Base-by-base conservation (phyloP, 2,888 invertebrate genomes). In the Apoda limacodes region DNA sequence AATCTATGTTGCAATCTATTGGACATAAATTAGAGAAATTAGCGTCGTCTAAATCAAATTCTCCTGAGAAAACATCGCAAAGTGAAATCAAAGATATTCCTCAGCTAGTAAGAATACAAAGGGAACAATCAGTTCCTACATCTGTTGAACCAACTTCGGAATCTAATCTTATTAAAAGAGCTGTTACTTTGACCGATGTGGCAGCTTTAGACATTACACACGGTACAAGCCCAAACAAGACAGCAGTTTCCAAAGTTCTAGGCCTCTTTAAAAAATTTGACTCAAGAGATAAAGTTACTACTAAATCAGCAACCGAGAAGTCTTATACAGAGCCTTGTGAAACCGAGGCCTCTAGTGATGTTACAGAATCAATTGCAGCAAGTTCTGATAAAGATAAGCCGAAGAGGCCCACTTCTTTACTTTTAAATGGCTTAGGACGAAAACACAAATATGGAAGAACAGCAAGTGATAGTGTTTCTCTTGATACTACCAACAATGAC, bases 1-100 rank as follows among this genome's bases (percentile, higher is more conserved):
- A 87, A 60, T 76, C 84, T 2, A 82, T 93, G 44, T 69, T 92
- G 22, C 90, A 90, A 53, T 87, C 87, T 0, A 84, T 92, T 46
- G 91, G 93, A 24, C 90, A 90, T 53, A 89, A 88, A 58, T 81
- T 89, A 51, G 89, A 89, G 62, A 89, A 88, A 56, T 81, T 89
- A 20, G 74, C 85, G 2, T 81, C 83, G 28, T 78, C 71, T 37
- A 82, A 81, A 51, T 60, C 70, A 40, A 60, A 71, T 63, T 60
- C 82, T 46, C 75, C 80, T 40, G 68, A 82, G 65, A 75, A 88
- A 60, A 60, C 40, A 44, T 42, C 54, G 31, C 67, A 69, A 35
- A 64, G 51, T 32, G 59, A 42, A 46, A 35, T 30, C 22, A 38
- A 48, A 29, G 49, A 48, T 13, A 55, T 34, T 34, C 40, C 83